Percentiles rank a stretch among this genome's conserved stretches.
Evolutionary conservation across 2,888 invertebrate genomes (phyloP).

Genomic region (Papilio protenor): DNA sequence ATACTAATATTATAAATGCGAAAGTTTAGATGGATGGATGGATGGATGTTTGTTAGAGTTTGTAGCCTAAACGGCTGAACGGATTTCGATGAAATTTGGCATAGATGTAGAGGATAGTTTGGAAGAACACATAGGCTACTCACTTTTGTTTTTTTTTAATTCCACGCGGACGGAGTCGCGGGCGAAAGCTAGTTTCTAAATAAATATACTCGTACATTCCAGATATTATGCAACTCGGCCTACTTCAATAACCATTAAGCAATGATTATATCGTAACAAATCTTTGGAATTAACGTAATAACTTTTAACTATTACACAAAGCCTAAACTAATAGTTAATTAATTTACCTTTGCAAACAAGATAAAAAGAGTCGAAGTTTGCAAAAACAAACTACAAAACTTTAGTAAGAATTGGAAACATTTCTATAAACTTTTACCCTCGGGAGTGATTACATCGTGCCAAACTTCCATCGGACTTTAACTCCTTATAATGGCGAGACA

Average conservation of each 20-base stretch:
- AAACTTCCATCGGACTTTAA: conserved; percentile 11
- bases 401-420: conserved; percentile 22
- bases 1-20: no score
- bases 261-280: not conserved
- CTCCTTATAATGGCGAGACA: conserved; percentile 23
- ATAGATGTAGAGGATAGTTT: no score
- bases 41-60: no score
- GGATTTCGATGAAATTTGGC: no score
- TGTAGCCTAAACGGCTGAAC: no score
- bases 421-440: conserved; percentile 16
- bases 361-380: conserved; percentile 6
- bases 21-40: no score
- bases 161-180: no score
- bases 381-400: conserved; percentile 16
- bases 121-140: no score
- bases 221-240: not conserved
- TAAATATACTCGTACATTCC: conserved; percentile 1
- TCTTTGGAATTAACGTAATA: not conserved
- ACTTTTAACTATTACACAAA: not conserved
- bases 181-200: not conserved
- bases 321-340: not conserved
- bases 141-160: no score
- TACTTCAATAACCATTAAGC: not conserved
- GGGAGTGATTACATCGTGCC: conserved; percentile 18
- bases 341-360: conserved; percentile 1